Base-by-base conservation (phyloP, 2,113 vertebrate species). In the Ardeotis arabs region DNA sequence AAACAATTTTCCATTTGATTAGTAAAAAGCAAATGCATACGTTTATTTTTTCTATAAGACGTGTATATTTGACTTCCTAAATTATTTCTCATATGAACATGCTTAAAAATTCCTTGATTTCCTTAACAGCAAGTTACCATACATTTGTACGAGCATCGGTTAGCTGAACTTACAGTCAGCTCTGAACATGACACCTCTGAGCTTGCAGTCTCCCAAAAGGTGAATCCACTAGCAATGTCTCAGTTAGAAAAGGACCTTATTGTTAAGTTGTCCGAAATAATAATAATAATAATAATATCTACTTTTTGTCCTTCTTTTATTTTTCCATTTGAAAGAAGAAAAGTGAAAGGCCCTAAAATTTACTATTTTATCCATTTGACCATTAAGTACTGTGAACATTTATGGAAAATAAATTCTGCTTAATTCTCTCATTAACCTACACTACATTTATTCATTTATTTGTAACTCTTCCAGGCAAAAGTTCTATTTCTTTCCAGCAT, bases 1-100 rank as follows among this genome's bases (percentile, higher is more conserved):
- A 97, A 98, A 97, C 95, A 93, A 90, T 98, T 97, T 98, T 97
- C 97, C 95, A 95, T 97, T 96, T 97, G 96, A 98, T 98, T 97
- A 97, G 94, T 92, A 96, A 97, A 97, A 97, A 74, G 87, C n/a
- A 92, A 95, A 77, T 60, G 72, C 91, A 92, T 95, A 90, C 9
- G 0, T 96, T 90, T 89, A 76, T 97, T 91, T 95, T 94, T 73
- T 68, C 50, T 31, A 96, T 94, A 92, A 74, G 87, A 59, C 88
- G 14, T 2, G 9, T 77, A n/a, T 56, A 90, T 89, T 93, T 90
- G 86, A 69, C 87, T 98, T 86, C 47, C 93, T 89, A 47, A 78
- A 91, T 90, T 82, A 87, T 94, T 77, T 83, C 94, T 91, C 29
- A 49, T 53, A 64, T 84, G 58, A 69, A 56, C 29, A n/a, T 88